A percentile compares a stretch with the other conserved stretches of the same genome.
phyloP scores from a whole-genome alignment of 1,140 invertebrate genomes.

The Stegodyphus mimosarum region DNA sequence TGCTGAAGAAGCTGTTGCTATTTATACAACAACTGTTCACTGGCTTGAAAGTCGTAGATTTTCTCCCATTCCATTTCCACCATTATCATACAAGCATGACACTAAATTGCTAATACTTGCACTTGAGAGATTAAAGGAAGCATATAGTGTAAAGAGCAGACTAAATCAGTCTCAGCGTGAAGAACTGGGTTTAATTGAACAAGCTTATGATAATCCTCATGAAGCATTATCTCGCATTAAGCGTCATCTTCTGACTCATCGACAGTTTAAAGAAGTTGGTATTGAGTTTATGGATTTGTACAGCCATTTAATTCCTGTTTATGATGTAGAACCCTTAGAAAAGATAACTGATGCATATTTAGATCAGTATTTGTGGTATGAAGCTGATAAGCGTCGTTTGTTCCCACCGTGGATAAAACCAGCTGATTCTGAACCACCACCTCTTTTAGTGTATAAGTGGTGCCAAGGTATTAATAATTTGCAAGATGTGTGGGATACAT shows the following conservation, averaged over 20 bases:
- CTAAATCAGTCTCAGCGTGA: slow-evolving; percentile 99
- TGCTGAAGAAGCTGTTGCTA: slow-evolving; percentile 99
- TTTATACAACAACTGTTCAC: slow-evolving; percentile 99
- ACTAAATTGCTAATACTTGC: slow-evolving; percentile 98
- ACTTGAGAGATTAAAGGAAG: slow-evolving; percentile 96
- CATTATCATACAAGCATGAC: slow-evolving; percentile 99
- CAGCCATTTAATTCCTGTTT: slow-evolving; percentile 97
- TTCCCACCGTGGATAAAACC: slow-evolving; percentile 99
- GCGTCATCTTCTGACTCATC: slow-evolving; percentile 96
- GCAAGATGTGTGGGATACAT: slow-evolving; percentile 98
- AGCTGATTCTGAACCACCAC: slow-evolving; percentile 97
- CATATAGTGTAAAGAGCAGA: slow-evolving; percentile 98
- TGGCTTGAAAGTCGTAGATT: slow-evolving; percentile 98
- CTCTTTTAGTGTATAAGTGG: slow-evolving; percentile 98
- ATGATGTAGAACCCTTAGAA: slow-evolving; percentile 98
- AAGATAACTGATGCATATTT: slow-evolving; percentile 99
- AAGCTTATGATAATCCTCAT: slow-evolving; percentile 99
- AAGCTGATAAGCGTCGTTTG: slow-evolving; percentile 95
- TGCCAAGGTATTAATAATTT: slow-evolving; percentile 99
- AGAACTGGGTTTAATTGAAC: slow-evolving; percentile 98
- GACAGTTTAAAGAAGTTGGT: slow-evolving; percentile 97
- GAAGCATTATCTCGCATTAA: slow-evolving; percentile 99
- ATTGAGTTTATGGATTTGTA: slow-evolving; percentile 99
- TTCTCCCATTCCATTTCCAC: slow-evolving; percentile 98
- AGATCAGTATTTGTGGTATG: slow-evolving; percentile 99